Percentiles rank a stretch among this genome's conserved stretches.
These are phyloP conservation scores for Montipora foliosa DNA, from an alignment of 64 coral and sea anemone genomes.

Conservation along the genomic window DNA sequence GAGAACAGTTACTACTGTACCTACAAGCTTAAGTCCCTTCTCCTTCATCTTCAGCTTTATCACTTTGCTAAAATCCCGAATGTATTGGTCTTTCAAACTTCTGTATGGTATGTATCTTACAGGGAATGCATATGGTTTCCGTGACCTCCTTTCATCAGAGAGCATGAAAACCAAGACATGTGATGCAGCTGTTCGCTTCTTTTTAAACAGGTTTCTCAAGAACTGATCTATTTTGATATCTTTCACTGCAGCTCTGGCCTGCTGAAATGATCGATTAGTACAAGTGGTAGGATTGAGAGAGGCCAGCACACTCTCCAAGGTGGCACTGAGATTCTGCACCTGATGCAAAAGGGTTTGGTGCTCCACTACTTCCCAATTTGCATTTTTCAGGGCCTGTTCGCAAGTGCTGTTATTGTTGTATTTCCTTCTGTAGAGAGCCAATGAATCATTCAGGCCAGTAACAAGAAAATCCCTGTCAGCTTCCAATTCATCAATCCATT, in stretches of 20 bases:
- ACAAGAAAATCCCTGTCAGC: neutral
- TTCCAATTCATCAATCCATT: neutral
- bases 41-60: too few relatives aligned
- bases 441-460: conserved; percentile 6
- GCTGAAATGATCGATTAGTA: conserved; percentile 2
- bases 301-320: conserved; percentile 12
- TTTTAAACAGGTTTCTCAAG: conserved; percentile 52
- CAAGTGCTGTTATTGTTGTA: conserved; percentile 29
- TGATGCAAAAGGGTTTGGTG: conserved; percentile 57
- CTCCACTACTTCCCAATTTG: conserved; percentile 74
- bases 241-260: conserved; percentile 16
- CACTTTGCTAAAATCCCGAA: too few relatives aligned
- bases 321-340: neutral
- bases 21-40: too few relatives aligned
- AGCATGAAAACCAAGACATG: too few relatives aligned
- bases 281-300: conserved; percentile 30
- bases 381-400: conserved; percentile 45
- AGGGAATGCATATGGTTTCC: conserved; percentile 40
- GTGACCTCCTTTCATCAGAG: conserved; percentile 25
- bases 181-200: conserved; percentile 42
- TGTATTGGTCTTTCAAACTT: conserved; percentile 47
- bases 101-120: neutral
- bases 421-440: conserved; percentile 37
- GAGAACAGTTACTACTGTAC: neutral
- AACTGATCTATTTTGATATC: neutral